Conservation (phyloP, 2,888 invertebrate species). For the Hypomecis punctinalis region DNA sequence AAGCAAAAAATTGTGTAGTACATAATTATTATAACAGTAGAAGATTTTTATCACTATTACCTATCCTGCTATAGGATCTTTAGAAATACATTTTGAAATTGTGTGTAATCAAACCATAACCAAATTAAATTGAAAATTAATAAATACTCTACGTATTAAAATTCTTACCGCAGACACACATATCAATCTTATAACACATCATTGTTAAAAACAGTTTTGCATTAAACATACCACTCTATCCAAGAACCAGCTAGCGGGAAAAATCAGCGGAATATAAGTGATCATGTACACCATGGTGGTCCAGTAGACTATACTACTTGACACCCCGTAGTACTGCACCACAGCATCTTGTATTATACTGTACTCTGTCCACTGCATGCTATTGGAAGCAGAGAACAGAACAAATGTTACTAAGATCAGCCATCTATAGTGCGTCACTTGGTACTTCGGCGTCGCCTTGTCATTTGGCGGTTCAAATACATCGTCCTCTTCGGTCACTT, state of each 20-base stretch:
- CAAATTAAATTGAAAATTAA: no score
- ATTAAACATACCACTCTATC: conserved; percentile 92
- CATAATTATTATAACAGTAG: no score
- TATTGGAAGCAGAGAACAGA: conserved; percentile 94
- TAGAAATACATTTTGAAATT: no score
- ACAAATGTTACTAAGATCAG: conserved; percentile 94
- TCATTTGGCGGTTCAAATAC: conserved; percentile 56
- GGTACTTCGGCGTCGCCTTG: conserved; percentile 79
- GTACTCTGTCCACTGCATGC: conserved; percentile 99
- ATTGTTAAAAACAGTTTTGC: no score
- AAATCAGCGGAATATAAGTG: conserved; percentile 97
- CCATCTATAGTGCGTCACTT: conserved; percentile 92
- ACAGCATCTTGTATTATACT: conserved; percentile 96
- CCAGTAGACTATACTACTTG: conserved; percentile 94
- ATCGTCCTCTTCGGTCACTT: not conserved
- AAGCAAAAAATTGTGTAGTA: no score
- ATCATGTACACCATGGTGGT: conserved; percentile 99
- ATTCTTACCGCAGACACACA: no score
- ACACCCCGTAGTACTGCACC: conserved; percentile 90
- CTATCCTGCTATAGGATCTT: no score
- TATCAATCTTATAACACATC: no score
- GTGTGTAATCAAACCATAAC: no score
- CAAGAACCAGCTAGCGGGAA: conserved; percentile 98
- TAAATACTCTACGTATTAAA: no score
- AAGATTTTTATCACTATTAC: no score